Base-by-base conservation (phyloP, 2,113 vertebrate genomes). In the Okapia johnstoni region DNA sequence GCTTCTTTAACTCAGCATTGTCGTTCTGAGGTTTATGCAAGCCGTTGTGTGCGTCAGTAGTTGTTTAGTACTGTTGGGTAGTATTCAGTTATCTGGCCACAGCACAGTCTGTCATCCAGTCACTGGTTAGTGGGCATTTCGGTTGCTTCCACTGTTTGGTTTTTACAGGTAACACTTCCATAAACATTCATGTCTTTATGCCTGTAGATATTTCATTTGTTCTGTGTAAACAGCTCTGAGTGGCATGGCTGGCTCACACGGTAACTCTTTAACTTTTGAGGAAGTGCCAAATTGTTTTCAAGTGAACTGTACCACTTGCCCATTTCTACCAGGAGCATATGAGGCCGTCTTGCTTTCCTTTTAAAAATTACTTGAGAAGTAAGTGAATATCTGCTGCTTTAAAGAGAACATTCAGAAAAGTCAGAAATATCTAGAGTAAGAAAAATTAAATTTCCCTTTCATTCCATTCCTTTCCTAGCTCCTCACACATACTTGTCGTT, bases 81-180 rank as follows among this genome's bases (percentile, higher is more conserved):
- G 54, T 6, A 30, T 30, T 23, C 43, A 1, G 0, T 23, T 13
- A 13, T 2, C 0, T 3, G 26, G 60, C 79, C 21, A 4, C 4
- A 5, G 28, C 5, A 7, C 26, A 5, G 8, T 21, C 13, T 7
- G 3, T 28, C 16, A 2, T 7, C 48, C 61, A 1, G 23, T 43
- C 40, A 2, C 19, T 2, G 5, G 8, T 8, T 30, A 30, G 61
- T 5, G 66, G 36, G 3, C 30, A 5, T 13, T 46, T 46, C 8
- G 2, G 33, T 26, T 17, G 54, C 46, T 76, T n/a, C 70, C 30
- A 21, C 50, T 25, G 33, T 43, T 3, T 1, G 3, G 6, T 36
- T 40, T 23, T 43, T 14, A 43, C 17, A 16, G 43, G 55, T 2
- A 23, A 40, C 1, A 3, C 13, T 33, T 33, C 58, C 8, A 2